phyloP scores from a whole-genome alignment of 2,113 vertebrate genomes.

The Apaloderma vittatum region DNA sequence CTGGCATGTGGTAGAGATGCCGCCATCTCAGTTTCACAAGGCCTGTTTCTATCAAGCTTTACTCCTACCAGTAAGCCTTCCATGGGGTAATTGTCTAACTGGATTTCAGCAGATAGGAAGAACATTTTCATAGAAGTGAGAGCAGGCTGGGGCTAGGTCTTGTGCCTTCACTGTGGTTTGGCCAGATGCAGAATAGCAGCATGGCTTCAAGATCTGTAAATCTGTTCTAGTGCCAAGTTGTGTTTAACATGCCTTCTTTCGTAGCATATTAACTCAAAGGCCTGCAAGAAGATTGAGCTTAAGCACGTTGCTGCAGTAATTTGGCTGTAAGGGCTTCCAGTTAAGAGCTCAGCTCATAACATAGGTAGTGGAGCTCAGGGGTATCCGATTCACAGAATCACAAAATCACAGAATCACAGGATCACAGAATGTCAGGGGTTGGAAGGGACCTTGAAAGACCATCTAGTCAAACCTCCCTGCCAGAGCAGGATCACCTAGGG shows the following conservation, averaged over 20 bases:
- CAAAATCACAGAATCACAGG: no score
- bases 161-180: neutral
- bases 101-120: neutral
- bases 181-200: neutral
- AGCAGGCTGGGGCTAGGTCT: neutral
- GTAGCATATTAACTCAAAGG: neutral
- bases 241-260: neutral
- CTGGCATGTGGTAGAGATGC: neutral
- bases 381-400: neutral
- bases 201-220: neutral
- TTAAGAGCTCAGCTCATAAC: neutral
- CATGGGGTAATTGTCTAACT: neutral
- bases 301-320: neutral
- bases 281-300: neutral
- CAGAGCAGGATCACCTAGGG: no score
- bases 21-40: slow-evolving; percentile 13
- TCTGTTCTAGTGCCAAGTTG: neutral
- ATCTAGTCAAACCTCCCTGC: no score
- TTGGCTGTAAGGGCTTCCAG: neutral
- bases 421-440: no score
- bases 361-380: neutral
- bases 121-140: neutral
- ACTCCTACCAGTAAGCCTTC: neutral
- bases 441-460: no score
- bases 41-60: neutral